A percentile compares a stretch with the other conserved stretches of the same genome.
These are phyloP conservation scores for Henricia sp. DNA, from an alignment of 53 echinoderm and acorn worm species.

Conservation along the genomic window DNA sequence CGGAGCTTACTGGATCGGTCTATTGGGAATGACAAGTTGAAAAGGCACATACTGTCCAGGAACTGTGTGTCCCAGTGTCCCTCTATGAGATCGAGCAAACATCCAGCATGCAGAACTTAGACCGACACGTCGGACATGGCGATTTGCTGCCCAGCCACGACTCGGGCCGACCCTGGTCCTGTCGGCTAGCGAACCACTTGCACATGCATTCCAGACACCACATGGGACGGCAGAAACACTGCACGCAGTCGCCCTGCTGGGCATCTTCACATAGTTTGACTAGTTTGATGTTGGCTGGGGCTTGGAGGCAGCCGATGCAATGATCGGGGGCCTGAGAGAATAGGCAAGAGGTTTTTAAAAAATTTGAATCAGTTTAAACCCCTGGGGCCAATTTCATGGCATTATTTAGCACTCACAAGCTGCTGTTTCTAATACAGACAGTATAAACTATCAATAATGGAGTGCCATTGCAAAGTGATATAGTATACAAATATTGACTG, in stretches of 20 bases:
- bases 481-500: too few relatives aligned
- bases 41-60: too few relatives aligned
- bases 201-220: constrained; percentile 97
- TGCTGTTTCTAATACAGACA: too few relatives aligned
- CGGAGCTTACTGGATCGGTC: too few relatives aligned
- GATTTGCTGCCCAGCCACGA: constrained; percentile 85
- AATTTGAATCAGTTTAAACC: too few relatives aligned
- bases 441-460: too few relatives aligned
- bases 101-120: constrained; percentile 91
- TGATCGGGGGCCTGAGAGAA: constrained; percentile 67
- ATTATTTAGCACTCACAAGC: too few relatives aligned
- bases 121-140: constrained; percentile 91
- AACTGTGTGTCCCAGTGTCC: too few relatives aligned
- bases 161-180: constrained; percentile 82
- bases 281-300: constrained; percentile 79
- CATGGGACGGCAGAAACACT: constrained; percentile 96
- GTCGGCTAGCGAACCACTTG: constrained; percentile 95
- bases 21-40: too few relatives aligned
- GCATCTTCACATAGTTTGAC: constrained; percentile 76
- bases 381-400: too few relatives aligned
- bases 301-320: constrained; percentile 93
- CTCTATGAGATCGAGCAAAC: constrained; percentile 60
- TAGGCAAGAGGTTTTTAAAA: not conserved
- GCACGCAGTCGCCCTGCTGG: constrained; percentile 77
- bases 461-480: too few relatives aligned